Conservation (phyloP, 2,888 invertebrate genomes). For the Andricus quercusramuli region DNA sequence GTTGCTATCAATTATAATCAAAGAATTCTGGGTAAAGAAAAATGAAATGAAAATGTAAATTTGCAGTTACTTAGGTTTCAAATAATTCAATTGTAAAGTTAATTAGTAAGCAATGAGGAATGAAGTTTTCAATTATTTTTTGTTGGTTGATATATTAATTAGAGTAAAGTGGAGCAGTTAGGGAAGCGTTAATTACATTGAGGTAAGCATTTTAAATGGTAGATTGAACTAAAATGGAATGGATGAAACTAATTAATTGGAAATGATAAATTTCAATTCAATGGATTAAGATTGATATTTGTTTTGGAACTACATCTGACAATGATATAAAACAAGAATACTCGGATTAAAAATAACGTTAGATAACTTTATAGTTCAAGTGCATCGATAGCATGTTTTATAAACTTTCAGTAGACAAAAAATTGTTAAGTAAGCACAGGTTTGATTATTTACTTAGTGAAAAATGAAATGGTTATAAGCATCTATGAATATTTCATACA, state of each 20-base stretch:
- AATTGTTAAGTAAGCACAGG: too few species aligned
- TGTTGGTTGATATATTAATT: neutral
- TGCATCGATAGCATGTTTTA: neutral
- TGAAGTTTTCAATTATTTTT: neutral
- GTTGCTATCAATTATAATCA: conserved; percentile 3
- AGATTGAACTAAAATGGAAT: neutral
- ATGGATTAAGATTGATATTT: neutral
- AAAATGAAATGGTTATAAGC: neutral
- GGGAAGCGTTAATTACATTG: neutral
- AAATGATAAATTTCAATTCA: neutral
- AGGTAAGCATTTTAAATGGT: neutral
- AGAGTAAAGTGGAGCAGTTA: neutral
- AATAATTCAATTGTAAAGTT: too few species aligned
- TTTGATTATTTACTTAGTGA: neutral
- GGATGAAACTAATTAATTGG: neutral
- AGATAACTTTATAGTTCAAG: conserved; percentile 4
- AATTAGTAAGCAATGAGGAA: too few species aligned
- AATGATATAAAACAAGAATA: conserved; percentile 6
- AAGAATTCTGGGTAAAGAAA: neutral
- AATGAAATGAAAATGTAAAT: too few species aligned
- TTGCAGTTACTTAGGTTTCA: too few species aligned
- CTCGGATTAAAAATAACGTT: neutral
- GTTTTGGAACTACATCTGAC: neutral
- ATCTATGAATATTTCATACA: neutral
- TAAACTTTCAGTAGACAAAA: neutral